Conservation (phyloP, 2,888 invertebrate genomes). For the Tetragonisca angustula region DNA sequence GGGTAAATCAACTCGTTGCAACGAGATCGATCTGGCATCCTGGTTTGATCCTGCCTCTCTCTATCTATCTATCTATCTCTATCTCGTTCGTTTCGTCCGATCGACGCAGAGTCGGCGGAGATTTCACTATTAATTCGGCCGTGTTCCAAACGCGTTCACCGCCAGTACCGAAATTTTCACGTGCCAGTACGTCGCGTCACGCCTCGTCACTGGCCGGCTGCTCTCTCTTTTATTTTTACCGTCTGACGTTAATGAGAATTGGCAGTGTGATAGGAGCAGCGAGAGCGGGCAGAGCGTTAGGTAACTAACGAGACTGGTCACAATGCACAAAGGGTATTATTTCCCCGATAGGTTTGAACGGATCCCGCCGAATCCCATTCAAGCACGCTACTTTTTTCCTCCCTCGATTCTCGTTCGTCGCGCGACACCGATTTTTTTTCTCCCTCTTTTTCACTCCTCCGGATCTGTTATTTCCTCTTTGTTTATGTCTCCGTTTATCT, state of each 20-base stretch:
- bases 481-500: conserved; percentile 45
- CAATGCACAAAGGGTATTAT: conserved; percentile 73
- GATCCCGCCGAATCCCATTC: conserved; percentile 67
- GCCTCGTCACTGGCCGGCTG: conserved; percentile 48
- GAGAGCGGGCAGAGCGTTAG: conserved; percentile 46
- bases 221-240: conserved; percentile 47
- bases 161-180: conserved; percentile 43
- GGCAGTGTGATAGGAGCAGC: conserved; percentile 59
- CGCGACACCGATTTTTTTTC: conserved; percentile 22
- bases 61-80: too few species aligned
- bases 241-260: conserved; percentile 70
- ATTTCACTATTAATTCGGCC: conserved; percentile 51
- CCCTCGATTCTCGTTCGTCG: conserved; percentile 32
- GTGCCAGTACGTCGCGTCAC: conserved; percentile 54
- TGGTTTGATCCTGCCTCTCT: conserved; percentile 6
- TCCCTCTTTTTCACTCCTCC: neutral
- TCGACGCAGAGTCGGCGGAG: conserved; percentile 3
- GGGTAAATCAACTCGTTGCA: conserved; percentile 8
- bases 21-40: neutral
- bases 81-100: conserved; percentile 1
- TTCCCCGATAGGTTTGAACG: conserved; percentile 66
- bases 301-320: conserved; percentile 70
- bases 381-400: neutral
- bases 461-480: conserved; percentile 41
- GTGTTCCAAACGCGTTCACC: conserved; percentile 42